Base-by-base conservation (phyloP, 1,140 invertebrate species). In the Camponotus floridanus region DNA sequence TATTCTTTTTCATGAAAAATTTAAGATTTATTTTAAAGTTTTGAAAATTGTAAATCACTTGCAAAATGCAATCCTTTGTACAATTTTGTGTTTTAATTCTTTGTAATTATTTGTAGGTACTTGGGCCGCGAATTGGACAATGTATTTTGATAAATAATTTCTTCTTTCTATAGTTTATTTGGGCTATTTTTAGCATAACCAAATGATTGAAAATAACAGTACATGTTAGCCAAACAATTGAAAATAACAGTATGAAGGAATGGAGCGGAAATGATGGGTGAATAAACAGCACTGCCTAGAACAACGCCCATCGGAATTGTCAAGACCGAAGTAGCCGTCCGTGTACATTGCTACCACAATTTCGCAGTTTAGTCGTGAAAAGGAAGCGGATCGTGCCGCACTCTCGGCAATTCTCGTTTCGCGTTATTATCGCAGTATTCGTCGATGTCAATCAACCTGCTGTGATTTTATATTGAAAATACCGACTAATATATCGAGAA, bases 351-450 rank as follows among this genome's bases (percentile, higher is more conserved):
- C 62, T 13, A 21, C 59, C 59, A n/a, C 55, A 51, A 33, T 76
- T 78, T 85, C 59, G 59, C 71, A 64, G 39, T 65, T 71, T 70
- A 89, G 87, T 88, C 70, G 85, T 67, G 87, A 74, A 76, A 68
- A 84, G 65, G 73, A 76, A 74, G 74, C 79, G 80, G 55, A 85
- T 64, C 62, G 39, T 36, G 45, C 31, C 64, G 70, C 42, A 9
- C 42, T 64, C 26, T 57, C 85, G 79, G 33, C 51, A 62, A 7
- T 11, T 31, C 55, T 74, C 61, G n/a, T 73, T 70, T n/a, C 67
- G 65, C 39, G 51, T 55, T n/a, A 13, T 48, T 48, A 18, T 91
- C 86, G 33, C 62, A 36, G 33, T 62, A 26, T 15, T 87, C 71
- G 39, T 78, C 83, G 86, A 83, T 83, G 80, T 78, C 90, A 57